Evolutionary conservation across 2,888 invertebrate species (phyloP).

Genomic region (Amorpha juglandis): DNA sequence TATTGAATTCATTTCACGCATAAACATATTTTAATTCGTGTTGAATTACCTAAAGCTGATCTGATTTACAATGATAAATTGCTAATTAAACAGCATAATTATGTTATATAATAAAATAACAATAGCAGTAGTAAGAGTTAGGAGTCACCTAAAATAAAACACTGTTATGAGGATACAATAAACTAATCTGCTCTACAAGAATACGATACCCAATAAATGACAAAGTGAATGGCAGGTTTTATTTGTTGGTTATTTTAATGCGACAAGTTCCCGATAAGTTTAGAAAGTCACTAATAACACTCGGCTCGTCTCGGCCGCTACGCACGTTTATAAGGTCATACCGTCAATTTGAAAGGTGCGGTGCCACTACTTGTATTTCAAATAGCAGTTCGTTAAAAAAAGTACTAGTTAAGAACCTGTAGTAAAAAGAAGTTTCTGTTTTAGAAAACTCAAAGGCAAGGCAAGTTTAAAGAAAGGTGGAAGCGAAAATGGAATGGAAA

Average conservation of each 20-base stretch:
- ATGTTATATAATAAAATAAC: too few relatives aligned
- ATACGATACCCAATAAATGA: not conserved
- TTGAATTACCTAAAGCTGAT: too few relatives aligned
- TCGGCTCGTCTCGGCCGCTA: not conserved
- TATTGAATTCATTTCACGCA: too few relatives aligned
- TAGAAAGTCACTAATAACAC: conserved; percentile 20
- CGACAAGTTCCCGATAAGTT: conserved; percentile 33
- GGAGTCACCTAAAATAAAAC: too few relatives aligned
- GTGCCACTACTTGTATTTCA: conserved; percentile 34
- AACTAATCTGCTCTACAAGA: not conserved
- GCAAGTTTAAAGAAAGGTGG: conserved; percentile 71
- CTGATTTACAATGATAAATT: too few relatives aligned
- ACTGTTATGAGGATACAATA: not conserved
- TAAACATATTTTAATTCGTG: too few relatives aligned
- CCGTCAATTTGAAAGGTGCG: conserved; percentile 12
- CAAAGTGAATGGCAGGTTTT: not conserved
- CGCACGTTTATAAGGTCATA: conserved; percentile 10
- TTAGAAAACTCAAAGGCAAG: conserved; percentile 72
- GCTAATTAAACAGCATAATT: too few relatives aligned
- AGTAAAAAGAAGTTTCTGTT: conserved; percentile 64
- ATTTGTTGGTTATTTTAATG: not conserved
- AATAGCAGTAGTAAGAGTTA: too few relatives aligned
- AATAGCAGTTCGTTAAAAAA: conserved; percentile 50
- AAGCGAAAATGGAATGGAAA: conserved; percentile 65
- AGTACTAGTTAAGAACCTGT: conserved; percentile 53